Evolutionary conservation across 1,140 invertebrate genomes (phyloP), one percentile per base, ranked within the genome.

Genomic region (Lepidurus couesii): DNA sequence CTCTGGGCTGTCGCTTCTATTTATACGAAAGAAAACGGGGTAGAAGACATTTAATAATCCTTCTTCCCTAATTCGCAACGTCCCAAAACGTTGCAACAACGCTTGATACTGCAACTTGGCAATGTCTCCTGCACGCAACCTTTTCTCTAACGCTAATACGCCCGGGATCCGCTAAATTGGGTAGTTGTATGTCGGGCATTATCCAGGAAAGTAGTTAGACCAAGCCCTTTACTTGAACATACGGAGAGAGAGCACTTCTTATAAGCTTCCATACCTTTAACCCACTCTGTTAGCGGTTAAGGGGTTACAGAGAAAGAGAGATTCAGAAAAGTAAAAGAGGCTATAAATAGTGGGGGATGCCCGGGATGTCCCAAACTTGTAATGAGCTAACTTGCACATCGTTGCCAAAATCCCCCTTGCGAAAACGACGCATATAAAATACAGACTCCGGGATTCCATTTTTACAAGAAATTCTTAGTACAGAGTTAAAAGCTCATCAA

Each of bases 121-220:
- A 65, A 21, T 65, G 53, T 65, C 53, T 65, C 53, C 53, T 65
- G 53, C 53, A 65, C 53, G 53, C 53, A 65, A 65, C 53, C 53
- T 65, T 34, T 65, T 65, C 53, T 65, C 53, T 65, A n/a, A 65
- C 53, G 16, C 21, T 65, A 65, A 65, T 65, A 65, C 13, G 53
- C 8, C 21, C 53, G 0, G 21, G 16, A 65, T 16, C 53, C 16
- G 21, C 16, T 65, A 65, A 65, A 65, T 65, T 65, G 53, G 53
- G 1, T 65, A 21, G 53, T 21, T 65, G 16, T 65, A 16, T 16
- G 53, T 21, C 1, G 53, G 6, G 53, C 53, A 65, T 65, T 65
- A 65, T 21, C 53, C 53, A 21, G 8, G 53, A 21, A 16, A 13
- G 9, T 7, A 65, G 53, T 65, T 13, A 4, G 53, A 34, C 53